phyloP scores from a whole-genome alignment of 2,113 vertebrate species.

The Dromiciops gliroides region DNA sequence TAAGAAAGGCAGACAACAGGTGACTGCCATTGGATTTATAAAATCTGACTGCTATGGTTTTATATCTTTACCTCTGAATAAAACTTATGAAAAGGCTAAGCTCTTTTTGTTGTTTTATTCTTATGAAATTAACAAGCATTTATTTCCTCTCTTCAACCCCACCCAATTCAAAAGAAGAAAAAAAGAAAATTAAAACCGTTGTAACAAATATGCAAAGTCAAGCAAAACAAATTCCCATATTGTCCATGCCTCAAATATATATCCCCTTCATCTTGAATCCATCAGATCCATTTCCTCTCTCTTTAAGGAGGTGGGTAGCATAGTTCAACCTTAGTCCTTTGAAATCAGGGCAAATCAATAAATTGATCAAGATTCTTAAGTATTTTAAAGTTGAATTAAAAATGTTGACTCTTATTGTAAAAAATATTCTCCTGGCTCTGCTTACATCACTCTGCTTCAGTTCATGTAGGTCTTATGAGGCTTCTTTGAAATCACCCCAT shows the following conservation, averaged over 20 bases:
- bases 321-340: neutral
- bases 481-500: neutral
- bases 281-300: neutral
- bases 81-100: too few relatives aligned
- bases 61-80: neutral
- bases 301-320: too few relatives aligned
- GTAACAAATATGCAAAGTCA: too few relatives aligned
- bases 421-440: neutral
- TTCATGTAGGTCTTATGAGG: neutral
- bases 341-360: neutral
- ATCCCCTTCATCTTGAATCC: too few relatives aligned
- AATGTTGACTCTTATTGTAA: neutral
- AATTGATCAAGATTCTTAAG: neutral
- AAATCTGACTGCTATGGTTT: neutral
- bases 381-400: neutral
- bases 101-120: too few relatives aligned
- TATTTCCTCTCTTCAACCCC: too few relatives aligned
- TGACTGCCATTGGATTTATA: neutral
- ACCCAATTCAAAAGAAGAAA: too few relatives aligned
- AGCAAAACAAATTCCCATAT: too few relatives aligned
- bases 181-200: too few relatives aligned
- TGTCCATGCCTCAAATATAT: too few relatives aligned
- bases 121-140: too few relatives aligned
- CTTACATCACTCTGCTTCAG: neutral
- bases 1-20: too few relatives aligned